Percentiles rank a stretch among this genome's conserved stretches.
Conservation (phyloP, 2,888 invertebrate species). For the Andrena haemorrhoa region DNA sequence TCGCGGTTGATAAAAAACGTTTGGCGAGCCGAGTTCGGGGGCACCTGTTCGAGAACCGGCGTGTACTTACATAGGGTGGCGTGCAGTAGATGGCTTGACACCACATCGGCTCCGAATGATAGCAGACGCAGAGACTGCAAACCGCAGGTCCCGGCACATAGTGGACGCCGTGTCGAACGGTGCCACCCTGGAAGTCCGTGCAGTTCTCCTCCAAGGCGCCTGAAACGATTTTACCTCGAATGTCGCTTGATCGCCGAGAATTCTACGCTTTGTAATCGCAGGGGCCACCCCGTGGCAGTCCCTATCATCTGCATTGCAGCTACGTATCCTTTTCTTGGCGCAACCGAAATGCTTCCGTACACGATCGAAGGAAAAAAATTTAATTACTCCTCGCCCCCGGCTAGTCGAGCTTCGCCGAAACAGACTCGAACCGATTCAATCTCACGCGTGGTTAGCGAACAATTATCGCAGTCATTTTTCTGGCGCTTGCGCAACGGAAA, state of each 20-base stretch:
- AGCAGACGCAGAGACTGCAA: conserved; percentile 94
- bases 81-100: conserved; percentile 95
- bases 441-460: not conserved
- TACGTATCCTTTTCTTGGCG: not conserved
- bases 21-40: not conserved
- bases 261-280: not conserved
- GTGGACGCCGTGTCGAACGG: conserved; percentile 91
- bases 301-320: conserved; percentile 22
- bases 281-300: not conserved
- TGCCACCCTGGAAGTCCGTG: conserved; percentile 93
- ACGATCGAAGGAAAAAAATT: too few relatives aligned
- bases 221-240: conserved; percentile 79
- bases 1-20: not conserved
- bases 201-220: conserved; percentile 92
- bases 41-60: not conserved
- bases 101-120: conserved; percentile 94
- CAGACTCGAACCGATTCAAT: too few relatives aligned
- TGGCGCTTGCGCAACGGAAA: not conserved
- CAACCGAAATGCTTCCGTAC: too few relatives aligned
- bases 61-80: conserved; percentile 91
- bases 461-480: not conserved
- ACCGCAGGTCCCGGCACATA: conserved; percentile 95
- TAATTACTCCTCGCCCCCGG: too few relatives aligned
- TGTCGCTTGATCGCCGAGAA: not conserved
- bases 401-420: too few relatives aligned